Evolutionary conservation across 2,888 invertebrate species (phyloP).

Genomic region (Volucella inflata): DNA sequence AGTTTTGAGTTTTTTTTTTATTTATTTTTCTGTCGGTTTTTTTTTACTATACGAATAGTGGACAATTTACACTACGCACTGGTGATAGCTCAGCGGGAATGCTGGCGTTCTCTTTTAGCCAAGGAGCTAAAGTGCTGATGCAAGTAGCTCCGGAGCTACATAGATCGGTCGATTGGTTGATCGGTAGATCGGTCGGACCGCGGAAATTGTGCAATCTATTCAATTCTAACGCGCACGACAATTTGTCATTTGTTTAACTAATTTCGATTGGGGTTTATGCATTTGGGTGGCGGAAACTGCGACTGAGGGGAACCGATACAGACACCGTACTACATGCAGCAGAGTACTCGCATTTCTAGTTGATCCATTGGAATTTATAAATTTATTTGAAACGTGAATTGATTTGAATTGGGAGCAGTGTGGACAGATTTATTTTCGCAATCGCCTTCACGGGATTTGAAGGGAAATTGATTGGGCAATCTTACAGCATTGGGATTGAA

Average conservation of each 20-base stretch:
- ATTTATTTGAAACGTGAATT: slow-evolving; percentile 65
- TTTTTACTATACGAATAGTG: slow-evolving; percentile 30
- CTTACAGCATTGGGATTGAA: slow-evolving; percentile 27
- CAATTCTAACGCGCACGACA: slow-evolving; percentile 68
- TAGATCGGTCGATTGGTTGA: not conserved
- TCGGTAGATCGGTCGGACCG: slow-evolving; percentile 22
- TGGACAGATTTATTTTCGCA: slow-evolving; percentile 66
- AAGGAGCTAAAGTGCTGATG: slow-evolving; percentile 13
- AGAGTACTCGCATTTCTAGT: not conserved
- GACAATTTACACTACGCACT: slow-evolving; percentile 47
- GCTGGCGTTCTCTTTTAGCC: slow-evolving; percentile 34
- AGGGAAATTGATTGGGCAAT: slow-evolving; percentile 54
- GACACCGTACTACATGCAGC: not conserved
- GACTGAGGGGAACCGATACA: not conserved
- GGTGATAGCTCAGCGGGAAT: slow-evolving; percentile 53
- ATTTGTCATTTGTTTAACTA: slow-evolving; percentile 74
- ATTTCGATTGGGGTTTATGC: slow-evolving; percentile 64
- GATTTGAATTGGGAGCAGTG: slow-evolving; percentile 70
- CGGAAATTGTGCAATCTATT: slow-evolving; percentile 60
- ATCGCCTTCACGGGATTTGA: slow-evolving; percentile 41
- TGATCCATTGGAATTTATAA: slow-evolving; percentile 39
- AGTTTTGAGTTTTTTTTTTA: slow-evolving; percentile 41
- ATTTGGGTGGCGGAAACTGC: slow-evolving; percentile 18
- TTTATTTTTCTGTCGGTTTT: slow-evolving; percentile 21
- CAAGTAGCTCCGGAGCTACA: not conserved